Conservation (phyloP, 2,113 vertebrate genomes). For the Tor tambroides region DNA sequence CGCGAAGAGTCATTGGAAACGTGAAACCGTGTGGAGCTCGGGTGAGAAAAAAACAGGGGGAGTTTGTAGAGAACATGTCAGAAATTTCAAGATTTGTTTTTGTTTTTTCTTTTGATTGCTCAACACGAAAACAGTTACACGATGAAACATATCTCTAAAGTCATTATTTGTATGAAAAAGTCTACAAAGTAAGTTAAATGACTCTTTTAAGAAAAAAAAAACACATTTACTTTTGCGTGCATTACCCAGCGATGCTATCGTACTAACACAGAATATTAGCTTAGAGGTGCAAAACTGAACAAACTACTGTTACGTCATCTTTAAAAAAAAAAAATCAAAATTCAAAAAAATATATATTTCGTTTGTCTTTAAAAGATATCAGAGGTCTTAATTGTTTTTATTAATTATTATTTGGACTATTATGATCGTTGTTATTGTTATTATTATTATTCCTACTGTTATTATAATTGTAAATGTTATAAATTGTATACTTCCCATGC, state of each 20-base stretch:
- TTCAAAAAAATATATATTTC: slow-evolving; percentile 61
- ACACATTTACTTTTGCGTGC: slow-evolving; percentile 76
- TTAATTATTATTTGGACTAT: slow-evolving; percentile 74
- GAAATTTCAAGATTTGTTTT: neutral
- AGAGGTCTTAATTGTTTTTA: slow-evolving; percentile 77
- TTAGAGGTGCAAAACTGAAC: slow-evolving; percentile 76
- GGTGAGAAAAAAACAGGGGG: slow-evolving; percentile 11
- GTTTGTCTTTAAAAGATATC: slow-evolving; percentile 79
- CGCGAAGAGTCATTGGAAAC: slow-evolving; percentile 70
- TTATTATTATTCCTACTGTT: slow-evolving; percentile 78
- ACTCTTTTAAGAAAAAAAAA: slow-evolving; percentile 75
- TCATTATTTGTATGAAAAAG: slow-evolving; percentile 82
- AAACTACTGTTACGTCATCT: slow-evolving; percentile 82
- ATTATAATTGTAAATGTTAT: slow-evolving; percentile 82
- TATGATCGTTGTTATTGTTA: slow-evolving; percentile 80
- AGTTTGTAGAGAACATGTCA: slow-evolving; percentile 22
- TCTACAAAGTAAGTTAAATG: slow-evolving; percentile 75
- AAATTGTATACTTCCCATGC: slow-evolving; percentile 77
- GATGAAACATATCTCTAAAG: slow-evolving; percentile 78
- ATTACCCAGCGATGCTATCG: slow-evolving; percentile 75
- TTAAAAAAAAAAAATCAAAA: slow-evolving; percentile 70
- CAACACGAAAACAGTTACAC: slow-evolving; percentile 61
- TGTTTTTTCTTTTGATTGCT: neutral
- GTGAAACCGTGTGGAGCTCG: slow-evolving; percentile 26
- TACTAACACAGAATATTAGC: slow-evolving; percentile 85